A percentile compares a stretch with the other conserved stretches of the same genome.
phyloP scores from a whole-genome alignment of 2,888 invertebrate genomes.

The Aleiodes alternator region DNA sequence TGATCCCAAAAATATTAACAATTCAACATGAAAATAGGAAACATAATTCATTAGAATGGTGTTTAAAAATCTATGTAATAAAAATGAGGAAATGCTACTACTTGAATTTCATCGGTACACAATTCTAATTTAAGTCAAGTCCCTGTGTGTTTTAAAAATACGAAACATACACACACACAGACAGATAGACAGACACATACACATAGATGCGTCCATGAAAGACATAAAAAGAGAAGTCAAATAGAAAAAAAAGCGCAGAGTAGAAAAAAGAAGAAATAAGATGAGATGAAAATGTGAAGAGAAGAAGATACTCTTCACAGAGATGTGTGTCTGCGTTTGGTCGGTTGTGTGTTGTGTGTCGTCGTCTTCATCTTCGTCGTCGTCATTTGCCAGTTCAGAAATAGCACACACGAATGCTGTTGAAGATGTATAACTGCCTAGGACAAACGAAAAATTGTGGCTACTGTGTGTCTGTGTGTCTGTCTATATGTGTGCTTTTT shows the following conservation, averaged over 20 bases:
- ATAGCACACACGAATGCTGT: conserved; percentile 3
- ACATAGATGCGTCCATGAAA: conserved; percentile 53
- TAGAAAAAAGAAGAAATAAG: conserved; percentile 1
- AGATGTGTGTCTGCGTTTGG: background rate
- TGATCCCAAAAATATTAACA: too few species aligned
- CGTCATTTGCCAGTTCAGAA: conserved; percentile 15
- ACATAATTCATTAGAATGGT: too few species aligned
- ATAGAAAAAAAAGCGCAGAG: conserved; percentile 47
- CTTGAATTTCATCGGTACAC: conserved; percentile 51
- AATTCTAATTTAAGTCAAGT: conserved; percentile 57
- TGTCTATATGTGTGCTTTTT: too few species aligned
- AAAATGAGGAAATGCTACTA: conserved; percentile 43
- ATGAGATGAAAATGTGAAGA: conserved; percentile 31
- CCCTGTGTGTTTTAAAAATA: conserved; percentile 55
- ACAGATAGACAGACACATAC: too few species aligned
- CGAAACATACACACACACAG: conserved; percentile 37
- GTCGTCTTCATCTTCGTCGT: too few species aligned
- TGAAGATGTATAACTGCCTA: too few species aligned
- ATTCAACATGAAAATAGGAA: too few species aligned
- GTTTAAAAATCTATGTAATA: conserved; percentile 27
- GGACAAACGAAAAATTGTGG: too few species aligned
- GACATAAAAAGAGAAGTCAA: conserved; percentile 42
- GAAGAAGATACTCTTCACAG: conserved; percentile 30
- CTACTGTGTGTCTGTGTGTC: too few species aligned
- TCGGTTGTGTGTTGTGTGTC: background rate